Conservation (phyloP, 1,140 invertebrate genomes). For the Himalopsyche phryganea region DNA sequence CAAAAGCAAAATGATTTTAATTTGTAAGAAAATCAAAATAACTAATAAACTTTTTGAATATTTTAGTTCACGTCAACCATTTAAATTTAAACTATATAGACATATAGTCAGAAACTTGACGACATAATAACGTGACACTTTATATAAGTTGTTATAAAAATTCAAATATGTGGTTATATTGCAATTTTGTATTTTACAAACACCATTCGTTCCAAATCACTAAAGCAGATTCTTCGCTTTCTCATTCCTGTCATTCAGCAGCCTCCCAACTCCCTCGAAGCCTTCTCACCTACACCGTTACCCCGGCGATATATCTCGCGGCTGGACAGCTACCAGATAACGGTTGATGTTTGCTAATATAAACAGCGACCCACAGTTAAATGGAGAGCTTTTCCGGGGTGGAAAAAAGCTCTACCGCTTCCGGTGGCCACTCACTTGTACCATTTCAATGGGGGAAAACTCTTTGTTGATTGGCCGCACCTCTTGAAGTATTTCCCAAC, state of each 20-base stretch:
- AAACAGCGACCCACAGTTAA: slow-evolving; percentile 26
- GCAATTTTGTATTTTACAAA: no score
- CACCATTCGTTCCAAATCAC: not conserved
- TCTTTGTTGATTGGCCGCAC: slow-evolving; percentile 24
- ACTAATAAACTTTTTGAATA: no score
- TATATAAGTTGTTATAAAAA: no score
- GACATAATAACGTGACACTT: no score
- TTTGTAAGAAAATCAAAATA: no score
- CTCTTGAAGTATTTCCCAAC: not conserved
- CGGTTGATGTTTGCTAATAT: slow-evolving; percentile 29
- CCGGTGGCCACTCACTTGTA: no score
- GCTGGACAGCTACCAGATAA: slow-evolving; percentile 17
- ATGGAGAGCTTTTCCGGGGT: slow-evolving; percentile 9
- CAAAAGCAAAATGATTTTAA: no score
- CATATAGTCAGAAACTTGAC: no score
- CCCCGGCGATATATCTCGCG: not conserved
- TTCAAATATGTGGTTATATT: no score
- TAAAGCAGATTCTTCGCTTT: not conserved
- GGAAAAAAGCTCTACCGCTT: slow-evolving; percentile 5
- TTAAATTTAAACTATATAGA: no score
- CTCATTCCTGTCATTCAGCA: not conserved
- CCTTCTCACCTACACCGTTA: no score
- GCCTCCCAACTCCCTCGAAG: not conserved
- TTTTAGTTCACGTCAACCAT: no score
- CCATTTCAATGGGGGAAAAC: slow-evolving; percentile 3